Evolutionary conservation across 2,888 invertebrate genomes (phyloP).

Genomic region (Dusona sp.): DNA sequence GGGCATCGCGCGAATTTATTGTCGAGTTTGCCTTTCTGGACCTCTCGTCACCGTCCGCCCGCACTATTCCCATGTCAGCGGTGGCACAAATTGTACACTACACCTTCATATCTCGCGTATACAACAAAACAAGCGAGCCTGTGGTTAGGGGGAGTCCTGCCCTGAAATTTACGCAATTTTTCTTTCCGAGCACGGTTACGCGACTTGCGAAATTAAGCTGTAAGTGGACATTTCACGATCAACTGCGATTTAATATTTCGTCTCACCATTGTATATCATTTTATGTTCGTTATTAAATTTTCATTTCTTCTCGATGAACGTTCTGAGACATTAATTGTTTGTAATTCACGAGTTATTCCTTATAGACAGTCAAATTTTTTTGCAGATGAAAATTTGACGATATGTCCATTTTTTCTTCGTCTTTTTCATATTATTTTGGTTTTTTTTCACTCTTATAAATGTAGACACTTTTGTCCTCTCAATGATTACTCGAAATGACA

Average conservation of each 20-base stretch:
- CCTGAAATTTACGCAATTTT: conserved; percentile 36
- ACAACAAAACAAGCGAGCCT: conserved; percentile 1
- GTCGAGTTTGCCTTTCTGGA: conserved; percentile 32
- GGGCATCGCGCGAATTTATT: conserved; percentile 36
- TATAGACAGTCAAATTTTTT: neutral
- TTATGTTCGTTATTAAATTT: neutral
- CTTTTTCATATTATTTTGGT: neutral
- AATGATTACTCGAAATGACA: conserved; percentile 5
- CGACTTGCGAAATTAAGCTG: conserved; percentile 20
- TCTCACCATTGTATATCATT: neutral
- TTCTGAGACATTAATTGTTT: neutral
- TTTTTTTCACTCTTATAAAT: neutral
- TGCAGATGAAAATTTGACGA: neutral
- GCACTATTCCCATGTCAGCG: conserved; percentile 47
- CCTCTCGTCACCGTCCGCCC: conserved; percentile 48
- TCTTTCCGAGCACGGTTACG: conserved; percentile 1
- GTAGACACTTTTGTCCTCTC: neutral
- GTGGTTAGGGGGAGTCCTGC: conserved; percentile 14
- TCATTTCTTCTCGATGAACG: neutral
- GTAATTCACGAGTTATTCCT: neutral
- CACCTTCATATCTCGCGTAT: neutral
- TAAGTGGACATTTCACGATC: conserved; percentile 4
- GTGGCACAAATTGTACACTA: conserved; percentile 41
- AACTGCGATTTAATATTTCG: conserved; percentile 16
- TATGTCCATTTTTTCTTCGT: neutral